Base-by-base conservation (phyloP, 2,888 invertebrate genomes). In the Osmoderma eremita region DNA sequence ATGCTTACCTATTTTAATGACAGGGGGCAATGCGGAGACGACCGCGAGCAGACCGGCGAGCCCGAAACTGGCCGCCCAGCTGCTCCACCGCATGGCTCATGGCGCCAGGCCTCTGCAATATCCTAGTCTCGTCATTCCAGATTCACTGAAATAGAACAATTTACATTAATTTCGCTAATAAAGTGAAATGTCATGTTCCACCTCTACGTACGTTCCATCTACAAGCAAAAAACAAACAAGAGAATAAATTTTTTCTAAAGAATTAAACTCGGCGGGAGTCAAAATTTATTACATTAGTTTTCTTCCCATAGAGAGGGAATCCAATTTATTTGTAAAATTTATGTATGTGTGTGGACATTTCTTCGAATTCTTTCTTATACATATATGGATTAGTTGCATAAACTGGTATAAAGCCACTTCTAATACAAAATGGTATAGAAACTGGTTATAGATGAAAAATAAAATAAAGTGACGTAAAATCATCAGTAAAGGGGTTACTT, bases 1-100 rank as follows among this genome's bases (percentile, higher is more conserved):
- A 22, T 56, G 74, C 80, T 78, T 75, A 81, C 82, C 82, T 73
- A 82, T 81, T 77, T 79, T 80, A 75, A 82, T 78, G 69, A 80
- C 78, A 50, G 81, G 79, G 53, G 81, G 82, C 71, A 82, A 74
- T 62, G 79, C 76, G 69, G 74, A 71, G 70, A 76, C 76, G 71
- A 75, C 75, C 72, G 74, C 75, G 75, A 78, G 77, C 75, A 78
- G 77, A 75, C 78, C 77, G 77, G 78, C 74, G 71, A 75, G 73
- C 75, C 77, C 77, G 69, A 78, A 67, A 51, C 75, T 73, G 76
- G 79, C 77, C 77, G 78, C 78, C 78, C 78, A 78, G 76, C 78
- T 76, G 76, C 78, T 74, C 74, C 67, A 75, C 70, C 73, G 76
- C 78, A 78, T 78, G 76, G 78, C 76, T 81, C 81, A 81, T 81